Evolutionary conservation across 2,113 vertebrate genomes (phyloP).

Genomic region (Sarotherodon lohbergeri): DNA sequence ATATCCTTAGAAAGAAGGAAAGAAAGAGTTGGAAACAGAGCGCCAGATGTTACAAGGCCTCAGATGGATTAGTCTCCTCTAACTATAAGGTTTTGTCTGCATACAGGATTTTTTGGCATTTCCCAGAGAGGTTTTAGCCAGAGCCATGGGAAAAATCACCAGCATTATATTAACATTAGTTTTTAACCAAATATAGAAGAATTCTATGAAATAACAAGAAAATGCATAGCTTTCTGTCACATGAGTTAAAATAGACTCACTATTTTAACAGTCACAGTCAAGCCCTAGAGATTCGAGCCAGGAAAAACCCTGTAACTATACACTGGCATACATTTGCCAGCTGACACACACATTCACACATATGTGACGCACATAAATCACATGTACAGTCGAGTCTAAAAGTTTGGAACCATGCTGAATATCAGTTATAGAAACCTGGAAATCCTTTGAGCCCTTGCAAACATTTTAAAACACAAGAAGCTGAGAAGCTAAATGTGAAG

Average conservation of each 20-base stretch:
- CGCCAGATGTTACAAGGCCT: constrained; percentile 37
- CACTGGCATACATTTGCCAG: constrained; percentile 6
- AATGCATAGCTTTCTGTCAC: neutral
- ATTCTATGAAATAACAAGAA: neutral
- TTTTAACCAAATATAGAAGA: neutral
- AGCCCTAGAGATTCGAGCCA: neutral
- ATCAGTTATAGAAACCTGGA: neutral
- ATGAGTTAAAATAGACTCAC: neutral
- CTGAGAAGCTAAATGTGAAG: neutral
- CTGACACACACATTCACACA: neutral
- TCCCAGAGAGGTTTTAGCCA: neutral
- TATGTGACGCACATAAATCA: neutral
- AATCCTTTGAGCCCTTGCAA: neutral
- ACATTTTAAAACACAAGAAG: neutral
- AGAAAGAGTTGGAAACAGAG: neutral
- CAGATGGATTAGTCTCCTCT: constrained; percentile 31
- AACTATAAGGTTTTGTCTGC: neutral
- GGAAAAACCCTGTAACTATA: neutral
- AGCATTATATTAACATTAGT: neutral
- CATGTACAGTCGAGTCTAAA: neutral
- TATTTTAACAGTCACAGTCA: neutral
- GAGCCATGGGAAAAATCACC: neutral
- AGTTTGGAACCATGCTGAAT: neutral
- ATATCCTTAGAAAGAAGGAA: constrained; percentile 10
- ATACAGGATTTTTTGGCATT: neutral